These are phyloP conservation scores for Gortyna flavago DNA, from an alignment of 2,888 invertebrate species.

Conservation along the genomic window DNA sequence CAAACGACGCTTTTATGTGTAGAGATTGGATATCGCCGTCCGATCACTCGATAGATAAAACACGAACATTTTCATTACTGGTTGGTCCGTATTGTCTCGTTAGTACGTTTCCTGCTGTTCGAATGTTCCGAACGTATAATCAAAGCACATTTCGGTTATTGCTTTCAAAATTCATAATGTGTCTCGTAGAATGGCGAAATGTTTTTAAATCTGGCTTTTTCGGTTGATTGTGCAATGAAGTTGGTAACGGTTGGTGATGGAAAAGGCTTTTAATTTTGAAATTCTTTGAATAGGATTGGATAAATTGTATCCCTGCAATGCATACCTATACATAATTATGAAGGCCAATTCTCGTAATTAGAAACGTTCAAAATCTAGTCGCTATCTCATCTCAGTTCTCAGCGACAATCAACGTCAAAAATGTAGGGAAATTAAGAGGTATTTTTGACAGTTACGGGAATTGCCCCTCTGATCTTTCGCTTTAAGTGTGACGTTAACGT, in stretches of 20 bases:
- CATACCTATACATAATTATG: background rate
- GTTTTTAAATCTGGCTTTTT: constrained; percentile 9
- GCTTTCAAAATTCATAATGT: constrained; percentile 15
- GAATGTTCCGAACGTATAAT: too few relatives aligned
- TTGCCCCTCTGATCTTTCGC: background rate
- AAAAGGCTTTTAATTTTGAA: background rate
- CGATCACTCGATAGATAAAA: constrained; percentile 17
- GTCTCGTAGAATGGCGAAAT: background rate
- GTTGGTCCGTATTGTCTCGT: constrained; percentile 15
- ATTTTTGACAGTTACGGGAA: too few relatives aligned
- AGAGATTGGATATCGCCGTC: constrained; percentile 20
- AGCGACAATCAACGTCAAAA: too few relatives aligned
- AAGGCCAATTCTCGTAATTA: too few relatives aligned
- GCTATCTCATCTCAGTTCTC: too few relatives aligned
- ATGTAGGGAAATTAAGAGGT: too few relatives aligned
- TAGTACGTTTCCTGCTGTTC: too few relatives aligned
- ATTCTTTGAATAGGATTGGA: background rate
- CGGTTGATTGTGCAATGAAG: constrained; percentile 7
- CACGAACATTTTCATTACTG: constrained; percentile 34
- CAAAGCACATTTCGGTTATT: constrained; percentile 27
- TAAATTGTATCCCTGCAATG: background rate
- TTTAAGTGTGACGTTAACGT: background rate
- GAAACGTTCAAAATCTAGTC: too few relatives aligned
- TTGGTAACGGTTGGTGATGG: background rate
- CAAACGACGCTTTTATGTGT: constrained; percentile 37